phyloP scores from a whole-genome alignment of 1,140 invertebrate genomes.

The Caerostris extrusa region DNA sequence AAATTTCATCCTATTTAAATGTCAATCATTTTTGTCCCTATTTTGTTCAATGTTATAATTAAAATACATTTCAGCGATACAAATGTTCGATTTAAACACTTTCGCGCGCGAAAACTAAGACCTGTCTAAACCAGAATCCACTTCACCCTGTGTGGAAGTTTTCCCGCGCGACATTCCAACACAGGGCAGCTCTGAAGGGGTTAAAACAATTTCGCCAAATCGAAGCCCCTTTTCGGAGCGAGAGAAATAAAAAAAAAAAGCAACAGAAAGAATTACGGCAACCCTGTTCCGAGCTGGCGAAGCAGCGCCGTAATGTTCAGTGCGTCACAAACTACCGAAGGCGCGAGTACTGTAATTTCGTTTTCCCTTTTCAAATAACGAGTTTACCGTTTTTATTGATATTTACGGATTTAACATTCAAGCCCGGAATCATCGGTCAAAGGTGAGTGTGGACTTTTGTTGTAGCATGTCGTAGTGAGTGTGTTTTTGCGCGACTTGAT shows the following conservation, averaged over 20 bases:
- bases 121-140: conserved; percentile 4
- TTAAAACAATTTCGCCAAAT: conserved; percentile 46
- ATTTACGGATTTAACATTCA: conserved; percentile 9
- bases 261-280: conserved; percentile 11
- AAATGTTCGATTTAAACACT: background rate
- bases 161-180: conserved; percentile 25
- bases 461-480: background rate
- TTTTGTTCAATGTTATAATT: too few relatives aligned
- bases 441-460: conserved; percentile 7
- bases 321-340: conserved; percentile 47
- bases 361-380: conserved; percentile 43
- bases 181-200: background rate
- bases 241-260: background rate
- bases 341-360: background rate
- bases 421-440: background rate
- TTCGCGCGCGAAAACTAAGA: background rate
- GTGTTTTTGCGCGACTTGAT: background rate
- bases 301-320: conserved; percentile 24
- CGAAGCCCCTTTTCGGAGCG: background rate
- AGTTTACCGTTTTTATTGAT: background rate
- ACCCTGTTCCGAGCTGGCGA: conserved; percentile 6
- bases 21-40: too few relatives aligned
- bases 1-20: too few relatives aligned
- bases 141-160: background rate
- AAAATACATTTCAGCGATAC: too few relatives aligned